phyloP scores from a whole-genome alignment of 2,113 vertebrate species.

The Sceloporus tristichus region DNA sequence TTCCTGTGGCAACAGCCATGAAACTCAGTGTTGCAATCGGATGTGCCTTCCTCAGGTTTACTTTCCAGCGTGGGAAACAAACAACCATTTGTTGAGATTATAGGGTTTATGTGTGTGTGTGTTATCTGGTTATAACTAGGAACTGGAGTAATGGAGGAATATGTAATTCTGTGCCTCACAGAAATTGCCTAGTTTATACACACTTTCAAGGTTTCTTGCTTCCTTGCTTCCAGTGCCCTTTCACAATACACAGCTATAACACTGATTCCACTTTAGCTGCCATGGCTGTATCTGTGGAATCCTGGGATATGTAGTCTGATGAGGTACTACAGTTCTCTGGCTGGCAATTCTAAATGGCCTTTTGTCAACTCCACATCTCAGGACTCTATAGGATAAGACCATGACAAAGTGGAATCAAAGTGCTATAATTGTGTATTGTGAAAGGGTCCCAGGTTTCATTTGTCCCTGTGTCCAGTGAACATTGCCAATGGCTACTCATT shows the following conservation, averaged over 20 bases:
- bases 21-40: conserved; percentile 7
- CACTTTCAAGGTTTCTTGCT: not conserved
- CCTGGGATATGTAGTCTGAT: no score
- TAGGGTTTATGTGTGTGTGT: not conserved
- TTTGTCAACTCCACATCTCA: no score
- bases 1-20: not conserved
- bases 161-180: not conserved
- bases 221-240: not conserved
- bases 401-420: no score
- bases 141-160: not conserved
- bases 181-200: not conserved
- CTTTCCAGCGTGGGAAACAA: conserved; percentile 12
- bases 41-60: conserved; percentile 9
- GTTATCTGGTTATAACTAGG: not conserved
- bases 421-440: no score
- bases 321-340: no score
- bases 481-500: not conserved
- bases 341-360: no score
- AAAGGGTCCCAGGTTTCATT: no score
- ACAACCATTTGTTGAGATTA: not conserved
- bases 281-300: no score
- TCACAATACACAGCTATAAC: no score
- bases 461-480: not conserved
- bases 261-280: no score
- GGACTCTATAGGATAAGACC: no score